Base-by-base conservation (phyloP, 2,113 vertebrate species). In the Lonchura striata region DNA sequence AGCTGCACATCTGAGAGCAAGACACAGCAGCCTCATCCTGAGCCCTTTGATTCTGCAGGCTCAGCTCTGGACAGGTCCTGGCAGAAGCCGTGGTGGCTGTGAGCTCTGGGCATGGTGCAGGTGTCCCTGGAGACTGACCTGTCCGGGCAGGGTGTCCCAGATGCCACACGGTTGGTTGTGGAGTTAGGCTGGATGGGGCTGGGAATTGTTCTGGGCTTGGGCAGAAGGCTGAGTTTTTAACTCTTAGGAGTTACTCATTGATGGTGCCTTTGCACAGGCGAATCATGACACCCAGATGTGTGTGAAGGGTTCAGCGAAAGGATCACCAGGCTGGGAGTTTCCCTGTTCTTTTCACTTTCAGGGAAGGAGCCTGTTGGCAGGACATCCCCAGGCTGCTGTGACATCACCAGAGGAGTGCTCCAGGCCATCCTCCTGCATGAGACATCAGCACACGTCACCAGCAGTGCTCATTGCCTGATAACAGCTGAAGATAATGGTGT, bases 261-360 rank as follows among this genome's bases (percentile, higher is more conserved):
- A 0, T 7, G 21, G 9, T 46, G 42, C 44, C 44, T 82, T 54
- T 47, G 46, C 44, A 6, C 42, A 3, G 76, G 18, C 28, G 23
- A 2, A 3, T 69, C 6, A 0, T 3, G 37, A 39, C 8, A 0
- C 30, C 21, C 46, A 13, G n/a, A 3, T 44, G 56, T 28, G 75
- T 49, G 54, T 25, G 68, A 23, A 27, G 49, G 63, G 63, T 33
- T 75, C 44, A 3, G 52, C 65, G 50, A 11, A 86, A 52, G 39
- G 49, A 30, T 82, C 20, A 2, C 13, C 31, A 39, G 37, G 9
- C 41, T 15, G 54, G 35, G 64, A 65, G 6, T 46, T 70, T 33
- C 59, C 33, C 49, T 56, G 33, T 10, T 46, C 50, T 56, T 41
- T 33, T 13, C 31, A 14, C 15, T 75, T 71, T 35, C 56, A 23